Conservation (phyloP, 2,113 vertebrate species). For the Leuciscus idus region DNA sequence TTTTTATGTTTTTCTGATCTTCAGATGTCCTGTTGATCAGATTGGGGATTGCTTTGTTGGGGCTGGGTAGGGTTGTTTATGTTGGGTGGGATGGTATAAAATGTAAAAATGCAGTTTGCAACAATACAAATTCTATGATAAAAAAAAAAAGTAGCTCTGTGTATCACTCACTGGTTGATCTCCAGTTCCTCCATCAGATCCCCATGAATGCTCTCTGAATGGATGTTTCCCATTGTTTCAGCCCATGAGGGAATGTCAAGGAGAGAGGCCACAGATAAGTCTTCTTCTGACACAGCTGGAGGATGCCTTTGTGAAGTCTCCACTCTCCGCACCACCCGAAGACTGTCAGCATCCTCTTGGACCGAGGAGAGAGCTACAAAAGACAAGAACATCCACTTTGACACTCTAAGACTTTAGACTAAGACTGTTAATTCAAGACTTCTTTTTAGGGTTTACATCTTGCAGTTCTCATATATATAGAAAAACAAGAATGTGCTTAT, state of each 20-base stretch:
- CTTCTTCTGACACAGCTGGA: slow-evolving; percentile 93
- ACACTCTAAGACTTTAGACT: background rate
- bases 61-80: too few relatives aligned
- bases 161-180: slow-evolving; percentile 70
- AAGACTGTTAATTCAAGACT: background rate
- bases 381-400: slow-evolving; percentile 4
- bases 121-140: too few relatives aligned
- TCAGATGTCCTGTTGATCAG: too few relatives aligned
- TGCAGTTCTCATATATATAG: background rate
- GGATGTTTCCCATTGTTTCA: slow-evolving; percentile 79
- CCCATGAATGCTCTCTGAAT: slow-evolving; percentile 81
- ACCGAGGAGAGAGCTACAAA: slow-evolving; percentile 86
- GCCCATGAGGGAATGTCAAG: slow-evolving; percentile 85
- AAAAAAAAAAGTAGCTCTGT: slow-evolving; percentile 13
- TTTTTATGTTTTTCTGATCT: too few relatives aligned
- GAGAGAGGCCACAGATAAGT: slow-evolving; percentile 88
- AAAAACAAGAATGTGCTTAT: background rate
- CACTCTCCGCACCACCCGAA: slow-evolving; percentile 73
- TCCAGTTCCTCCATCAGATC: slow-evolving; percentile 87
- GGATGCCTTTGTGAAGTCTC: slow-evolving; percentile 82
- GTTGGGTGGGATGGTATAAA: too few relatives aligned
- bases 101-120: too few relatives aligned
- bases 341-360: slow-evolving; percentile 83
- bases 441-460: background rate
- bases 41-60: too few relatives aligned